Evolutionary conservation across 2,888 invertebrate species (phyloP).

Genomic region (Acheta domesticus): DNA sequence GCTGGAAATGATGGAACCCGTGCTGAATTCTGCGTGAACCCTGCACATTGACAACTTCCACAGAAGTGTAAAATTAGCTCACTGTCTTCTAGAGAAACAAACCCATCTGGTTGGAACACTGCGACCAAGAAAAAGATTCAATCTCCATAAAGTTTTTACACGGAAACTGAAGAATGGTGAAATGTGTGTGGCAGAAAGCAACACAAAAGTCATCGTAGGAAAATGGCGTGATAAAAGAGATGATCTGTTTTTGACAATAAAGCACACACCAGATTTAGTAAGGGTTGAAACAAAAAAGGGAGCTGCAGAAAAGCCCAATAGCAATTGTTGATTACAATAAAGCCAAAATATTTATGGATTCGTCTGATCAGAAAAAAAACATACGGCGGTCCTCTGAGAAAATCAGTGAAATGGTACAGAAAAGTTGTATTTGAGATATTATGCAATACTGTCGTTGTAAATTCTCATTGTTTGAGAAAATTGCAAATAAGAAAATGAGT

Average conservation of each 20-base stretch:
- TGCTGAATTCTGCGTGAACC: background rate
- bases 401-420: too few relatives aligned
- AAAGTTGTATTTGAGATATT: too few relatives aligned
- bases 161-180: background rate
- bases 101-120: background rate
- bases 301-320: background rate
- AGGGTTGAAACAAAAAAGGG: background rate
- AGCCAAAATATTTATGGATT: background rate
- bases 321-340: background rate
- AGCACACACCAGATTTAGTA: background rate
- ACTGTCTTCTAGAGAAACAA: slow-evolving; percentile 21
- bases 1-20: background rate
- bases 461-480: too few relatives aligned
- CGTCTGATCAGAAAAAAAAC: background rate
- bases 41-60: slow-evolving; percentile 18
- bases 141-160: background rate
- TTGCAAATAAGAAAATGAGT: too few relatives aligned
- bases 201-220: background rate
- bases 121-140: background rate
- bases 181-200: background rate
- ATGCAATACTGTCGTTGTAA: too few relatives aligned
- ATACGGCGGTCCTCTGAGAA: too few relatives aligned
- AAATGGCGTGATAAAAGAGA: background rate
- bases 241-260: background rate
- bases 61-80: background rate